phyloP scores from a whole-genome alignment of 1,140 invertebrate genomes.

The Lordiphosa mommai region DNA sequence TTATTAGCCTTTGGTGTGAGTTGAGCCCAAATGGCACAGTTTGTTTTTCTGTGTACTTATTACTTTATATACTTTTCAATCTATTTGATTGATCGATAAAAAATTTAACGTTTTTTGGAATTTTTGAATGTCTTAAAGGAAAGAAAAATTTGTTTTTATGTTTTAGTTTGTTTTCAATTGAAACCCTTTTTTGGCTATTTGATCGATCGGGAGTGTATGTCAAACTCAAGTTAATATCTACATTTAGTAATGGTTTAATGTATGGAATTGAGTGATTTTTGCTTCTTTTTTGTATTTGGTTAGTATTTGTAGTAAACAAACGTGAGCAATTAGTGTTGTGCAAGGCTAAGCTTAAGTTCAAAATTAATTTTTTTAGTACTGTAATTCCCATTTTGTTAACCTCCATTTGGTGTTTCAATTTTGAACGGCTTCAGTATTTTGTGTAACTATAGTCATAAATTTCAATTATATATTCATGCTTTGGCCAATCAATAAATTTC shows the following conservation, averaged over 20 bases:
- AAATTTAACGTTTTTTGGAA: no score
- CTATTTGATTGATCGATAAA: no score
- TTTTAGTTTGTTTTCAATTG: no score
- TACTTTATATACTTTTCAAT: no score
- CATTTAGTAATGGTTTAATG: neutral
- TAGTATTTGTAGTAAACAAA: neutral
- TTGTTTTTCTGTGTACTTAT: no score
- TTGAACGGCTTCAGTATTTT: slow-evolving; percentile 37
- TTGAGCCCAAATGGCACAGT: no score
- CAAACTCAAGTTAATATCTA: no score
- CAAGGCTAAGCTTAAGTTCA: slow-evolving; percentile 30
- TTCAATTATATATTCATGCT: slow-evolving; percentile 41
- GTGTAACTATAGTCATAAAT: slow-evolving; percentile 19
- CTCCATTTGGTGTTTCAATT: slow-evolving; percentile 37
- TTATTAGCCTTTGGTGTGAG: no score
- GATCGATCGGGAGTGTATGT: no score
- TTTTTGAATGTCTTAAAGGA: no score
- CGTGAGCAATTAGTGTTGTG: slow-evolving; percentile 9
- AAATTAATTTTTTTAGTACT: neutral
- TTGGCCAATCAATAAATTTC: slow-evolving; percentile 47
- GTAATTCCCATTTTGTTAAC: slow-evolving; percentile 7
- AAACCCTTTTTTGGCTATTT: no score
- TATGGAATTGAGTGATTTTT: neutral
- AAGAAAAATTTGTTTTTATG: no score
- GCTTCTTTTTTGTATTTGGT: neutral